phyloP scores from a whole-genome alignment of 1,140 invertebrate genomes.

The Globodera rostochiensis region DNA sequence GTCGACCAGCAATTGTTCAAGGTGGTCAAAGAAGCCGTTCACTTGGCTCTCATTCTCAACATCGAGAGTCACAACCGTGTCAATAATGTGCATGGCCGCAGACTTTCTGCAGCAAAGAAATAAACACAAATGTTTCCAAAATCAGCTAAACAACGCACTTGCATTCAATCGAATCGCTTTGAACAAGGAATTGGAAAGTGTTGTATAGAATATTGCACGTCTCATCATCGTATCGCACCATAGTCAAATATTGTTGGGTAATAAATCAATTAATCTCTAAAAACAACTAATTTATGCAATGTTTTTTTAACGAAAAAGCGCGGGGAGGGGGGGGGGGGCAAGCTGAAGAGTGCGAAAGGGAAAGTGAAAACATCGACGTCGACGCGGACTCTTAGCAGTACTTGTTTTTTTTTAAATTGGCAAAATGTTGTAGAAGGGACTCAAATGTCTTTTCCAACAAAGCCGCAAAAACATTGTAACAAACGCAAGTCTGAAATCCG shows the following conservation, averaged over 20 bases:
- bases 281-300: too few species aligned
- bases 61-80: background rate
- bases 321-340: too few species aligned
- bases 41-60: background rate
- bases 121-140: background rate
- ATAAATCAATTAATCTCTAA: too few species aligned
- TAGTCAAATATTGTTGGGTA: background rate
- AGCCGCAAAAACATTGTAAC: too few species aligned
- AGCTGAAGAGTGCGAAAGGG: too few species aligned
- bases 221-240: background rate
- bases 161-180: background rate
- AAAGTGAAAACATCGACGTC: too few species aligned
- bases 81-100: background rate
- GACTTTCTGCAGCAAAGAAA: background rate
- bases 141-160: background rate
- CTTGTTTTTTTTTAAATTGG: too few species aligned
- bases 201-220: background rate
- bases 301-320: too few species aligned
- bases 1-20: background rate
- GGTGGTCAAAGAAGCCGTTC: background rate
- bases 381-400: too few species aligned
- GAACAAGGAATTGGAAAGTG: background rate
- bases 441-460: too few species aligned
- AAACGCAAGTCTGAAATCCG: too few species aligned
- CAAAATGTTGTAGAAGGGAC: too few species aligned